Evolutionary conservation across 1,140 invertebrate genomes (phyloP).

Genomic region (Lethrus apterus): DNA sequence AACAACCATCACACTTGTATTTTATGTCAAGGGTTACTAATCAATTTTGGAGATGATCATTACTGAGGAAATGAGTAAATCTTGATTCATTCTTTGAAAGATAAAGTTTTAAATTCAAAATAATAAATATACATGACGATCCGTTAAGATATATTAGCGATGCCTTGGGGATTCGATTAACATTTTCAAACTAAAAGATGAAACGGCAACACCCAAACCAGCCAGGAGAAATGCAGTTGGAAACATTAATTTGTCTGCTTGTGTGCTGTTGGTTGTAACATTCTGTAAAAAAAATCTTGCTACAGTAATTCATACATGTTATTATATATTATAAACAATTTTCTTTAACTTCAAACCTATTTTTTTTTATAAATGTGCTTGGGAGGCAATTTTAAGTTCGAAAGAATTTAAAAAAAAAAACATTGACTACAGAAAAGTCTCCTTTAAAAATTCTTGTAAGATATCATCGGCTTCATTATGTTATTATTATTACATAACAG

Average conservation of each 20-base stretch:
- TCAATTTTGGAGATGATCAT: no score
- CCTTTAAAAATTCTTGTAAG: no score
- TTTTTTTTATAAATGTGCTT: background rate
- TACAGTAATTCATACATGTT: background rate
- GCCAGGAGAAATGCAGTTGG: slow-evolving; percentile 38
- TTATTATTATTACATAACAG: no score
- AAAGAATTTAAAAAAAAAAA: background rate
- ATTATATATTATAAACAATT: background rate
- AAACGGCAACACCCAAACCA: slow-evolving; percentile 39
- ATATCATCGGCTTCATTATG: no score
- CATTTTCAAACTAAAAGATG: slow-evolving; percentile 41
- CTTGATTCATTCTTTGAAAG: no score
- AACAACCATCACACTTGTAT: no score
- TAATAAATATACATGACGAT: no score
- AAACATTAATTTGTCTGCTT: slow-evolving; percentile 34
- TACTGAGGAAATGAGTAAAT: no score
- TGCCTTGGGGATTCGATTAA: no score
- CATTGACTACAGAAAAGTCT: background rate
- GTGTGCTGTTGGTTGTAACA: slow-evolving; percentile 24
- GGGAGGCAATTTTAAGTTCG: background rate
- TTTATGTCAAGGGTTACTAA: no score
- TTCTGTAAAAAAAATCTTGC: slow-evolving; percentile 27
- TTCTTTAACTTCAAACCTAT: background rate
- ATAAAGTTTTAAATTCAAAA: no score
- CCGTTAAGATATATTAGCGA: no score